Conservation (phyloP, 2,888 invertebrate species). For the Tuta absoluta region DNA sequence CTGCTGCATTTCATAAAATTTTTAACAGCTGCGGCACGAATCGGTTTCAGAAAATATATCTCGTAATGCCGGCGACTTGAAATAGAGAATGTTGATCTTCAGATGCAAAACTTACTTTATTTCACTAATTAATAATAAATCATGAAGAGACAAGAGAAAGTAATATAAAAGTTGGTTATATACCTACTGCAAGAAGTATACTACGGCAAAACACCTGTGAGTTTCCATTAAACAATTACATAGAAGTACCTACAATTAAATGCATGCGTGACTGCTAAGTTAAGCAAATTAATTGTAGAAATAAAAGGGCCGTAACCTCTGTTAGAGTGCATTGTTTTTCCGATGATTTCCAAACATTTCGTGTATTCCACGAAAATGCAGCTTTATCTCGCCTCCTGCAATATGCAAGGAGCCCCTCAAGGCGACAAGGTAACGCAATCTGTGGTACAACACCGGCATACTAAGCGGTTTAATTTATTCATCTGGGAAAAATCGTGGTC, state of each 20-base stretch:
- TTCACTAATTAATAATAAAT: too few species aligned
- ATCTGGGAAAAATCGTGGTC: constrained; percentile 63
- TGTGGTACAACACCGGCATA: constrained; percentile 56
- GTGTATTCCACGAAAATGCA: constrained; percentile 8
- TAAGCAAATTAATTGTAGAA: neutral
- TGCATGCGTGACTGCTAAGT: neutral
- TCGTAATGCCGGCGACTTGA: neutral
- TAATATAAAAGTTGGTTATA: too few species aligned
- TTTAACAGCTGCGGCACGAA: neutral
- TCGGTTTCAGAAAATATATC: neutral
- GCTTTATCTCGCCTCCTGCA: constrained; percentile 42
- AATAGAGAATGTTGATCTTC: neutral
- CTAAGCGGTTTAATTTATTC: constrained; percentile 65
- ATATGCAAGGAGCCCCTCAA: constrained; percentile 61
- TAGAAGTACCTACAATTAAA: neutral
- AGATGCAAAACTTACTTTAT: neutral
- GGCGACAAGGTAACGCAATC: constrained; percentile 75
- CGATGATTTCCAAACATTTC: neutral
- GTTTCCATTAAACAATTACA: neutral
- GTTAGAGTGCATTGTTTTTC: neutral
- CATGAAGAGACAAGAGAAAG: too few species aligned
- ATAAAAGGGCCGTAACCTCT: neutral
- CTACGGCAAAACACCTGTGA: neutral
- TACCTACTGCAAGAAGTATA: too few species aligned
- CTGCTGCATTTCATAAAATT: neutral